Evolutionary conservation across 2,888 invertebrate genomes (phyloP), one percentile per base, ranked within the genome.

Genomic region (Lamproptera curius): DNA sequence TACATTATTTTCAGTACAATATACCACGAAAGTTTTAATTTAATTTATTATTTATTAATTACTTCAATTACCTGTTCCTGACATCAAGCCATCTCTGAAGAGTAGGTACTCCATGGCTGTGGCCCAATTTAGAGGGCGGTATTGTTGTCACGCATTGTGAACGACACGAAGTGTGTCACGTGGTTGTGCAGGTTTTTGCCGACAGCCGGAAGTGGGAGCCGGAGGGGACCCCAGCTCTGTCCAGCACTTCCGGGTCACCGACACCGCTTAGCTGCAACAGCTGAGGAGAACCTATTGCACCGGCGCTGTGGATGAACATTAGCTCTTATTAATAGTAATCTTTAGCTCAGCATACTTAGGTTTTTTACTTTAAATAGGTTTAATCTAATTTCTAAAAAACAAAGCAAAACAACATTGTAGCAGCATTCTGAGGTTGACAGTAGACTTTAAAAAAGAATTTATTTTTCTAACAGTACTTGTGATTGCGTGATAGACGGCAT

Each of bases 261-360:
- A 98, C 89, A 8, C 98, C 98, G 57, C 97, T 97, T 34, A 97
- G 89, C 65, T 98, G 90, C 10, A 99, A 90, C 38, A 99, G 86
- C 72, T 99, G 98, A 0, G 98, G 98, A 0, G 97, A 95, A 58
- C 96, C 98, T 1, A 99, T 95, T 9, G 98, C 95, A 0, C 98
- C 96, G 6, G 90, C 93, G 54, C 90, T 90, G 58, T 2, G 3
- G 5, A 23, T 10, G 2, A 46, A 16, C 2, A 34, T 34, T 34
- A 2, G 13, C 14, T 34, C 11, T 34, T 34, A 34, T 4, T 13
- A 34, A 6, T 6, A 8, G 4, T 6, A 23, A 23, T 23, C 8
- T 23, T 23, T 23, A 23, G 8, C 4, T 23, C 8, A 23, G 8
- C n/a, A n/a, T n/a, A n/a, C n/a, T n/a, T n/a, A n/a, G n/a, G n/a